Conservation (phyloP, 2,113 vertebrate genomes). For the Pituophis catenifer region DNA sequence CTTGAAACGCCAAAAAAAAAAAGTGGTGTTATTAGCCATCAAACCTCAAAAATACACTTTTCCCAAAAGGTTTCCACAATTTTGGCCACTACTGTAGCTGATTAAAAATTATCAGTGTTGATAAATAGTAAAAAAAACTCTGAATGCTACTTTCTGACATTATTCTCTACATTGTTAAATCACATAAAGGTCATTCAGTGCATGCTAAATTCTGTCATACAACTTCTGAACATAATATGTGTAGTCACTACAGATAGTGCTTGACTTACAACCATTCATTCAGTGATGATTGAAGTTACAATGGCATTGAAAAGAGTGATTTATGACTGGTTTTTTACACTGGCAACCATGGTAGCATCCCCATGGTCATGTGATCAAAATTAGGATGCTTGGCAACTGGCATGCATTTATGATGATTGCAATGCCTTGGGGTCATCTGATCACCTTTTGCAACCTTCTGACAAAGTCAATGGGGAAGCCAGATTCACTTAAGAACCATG, state of each 20-base stretch:
- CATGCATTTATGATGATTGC: not conserved
- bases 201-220: slow-evolving; percentile 25
- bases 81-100: not conserved
- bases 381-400: not conserved
- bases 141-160: not conserved
- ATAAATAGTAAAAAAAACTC: slow-evolving; percentile 30
- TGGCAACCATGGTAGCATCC: not conserved
- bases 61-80: too few species aligned
- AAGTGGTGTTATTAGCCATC: too few species aligned
- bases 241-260: slow-evolving; percentile 21
- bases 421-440: not conserved
- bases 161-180: slow-evolving; percentile 47
- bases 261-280: not conserved
- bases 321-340: not conserved
- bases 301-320: not conserved
- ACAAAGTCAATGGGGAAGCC: not conserved
- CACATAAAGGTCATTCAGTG: slow-evolving; percentile 30
- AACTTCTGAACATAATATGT: slow-evolving; percentile 33
- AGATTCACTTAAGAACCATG: not conserved
- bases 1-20: too few species aligned
- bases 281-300: not conserved
- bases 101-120: slow-evolving; percentile 43
- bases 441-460: not conserved
- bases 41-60: too few species aligned
- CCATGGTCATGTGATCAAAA: not conserved